phyloP scores from a whole-genome alignment of 2,113 vertebrate genomes.

The Epinephelus fuscoguttatus region DNA sequence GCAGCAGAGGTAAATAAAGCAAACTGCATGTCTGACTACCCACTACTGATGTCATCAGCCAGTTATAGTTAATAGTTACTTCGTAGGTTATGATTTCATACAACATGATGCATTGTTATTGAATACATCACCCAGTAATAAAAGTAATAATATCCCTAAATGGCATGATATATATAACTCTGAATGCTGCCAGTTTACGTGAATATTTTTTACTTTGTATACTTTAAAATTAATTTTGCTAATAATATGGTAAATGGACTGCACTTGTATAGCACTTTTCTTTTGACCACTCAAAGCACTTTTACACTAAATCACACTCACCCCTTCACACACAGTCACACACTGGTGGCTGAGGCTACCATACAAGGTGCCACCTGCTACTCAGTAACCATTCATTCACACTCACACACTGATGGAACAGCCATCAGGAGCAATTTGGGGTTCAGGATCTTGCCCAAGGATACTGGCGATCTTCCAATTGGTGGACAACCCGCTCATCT shows the following conservation, averaged over 20 bases:
- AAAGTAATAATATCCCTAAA: neutral
- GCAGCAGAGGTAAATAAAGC: slow-evolving; percentile 90
- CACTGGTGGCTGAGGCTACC: too few species aligned
- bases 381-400: too few species aligned
- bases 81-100: neutral
- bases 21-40: neutral
- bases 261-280: too few species aligned
- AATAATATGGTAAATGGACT: neutral
- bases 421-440: too few species aligned
- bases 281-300: too few species aligned
- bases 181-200: neutral
- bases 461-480: too few species aligned
- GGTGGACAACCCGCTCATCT: too few species aligned
- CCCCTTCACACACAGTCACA: too few species aligned
- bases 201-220: neutral
- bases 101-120: neutral
- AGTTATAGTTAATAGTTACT: neutral
- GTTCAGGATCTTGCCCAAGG: too few species aligned
- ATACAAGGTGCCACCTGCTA: too few species aligned
- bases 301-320: too few species aligned
- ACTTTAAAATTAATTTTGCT: neutral
- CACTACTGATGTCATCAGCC: neutral
- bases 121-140: neutral
- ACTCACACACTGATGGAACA: too few species aligned
- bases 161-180: neutral